These are phyloP conservation scores for Tokudaia tokunoshimensis DNA, from an alignment of 2,797 vertebrate species.

Conservation along the genomic window DNA sequence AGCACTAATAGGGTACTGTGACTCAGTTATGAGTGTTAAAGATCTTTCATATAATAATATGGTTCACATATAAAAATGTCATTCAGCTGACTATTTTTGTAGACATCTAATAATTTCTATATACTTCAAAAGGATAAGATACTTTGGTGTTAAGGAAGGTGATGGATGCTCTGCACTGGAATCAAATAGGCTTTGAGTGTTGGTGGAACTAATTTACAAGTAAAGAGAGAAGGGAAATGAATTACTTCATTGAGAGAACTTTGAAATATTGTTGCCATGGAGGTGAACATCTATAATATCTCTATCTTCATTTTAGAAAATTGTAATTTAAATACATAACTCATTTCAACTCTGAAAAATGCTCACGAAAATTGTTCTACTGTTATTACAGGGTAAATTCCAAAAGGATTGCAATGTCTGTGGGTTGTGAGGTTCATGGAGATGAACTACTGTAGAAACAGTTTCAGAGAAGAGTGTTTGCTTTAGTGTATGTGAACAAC, in stretches of 20 bases:
- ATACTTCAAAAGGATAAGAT: slow-evolving; percentile 24
- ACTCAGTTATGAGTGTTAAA: slow-evolving; percentile 6
- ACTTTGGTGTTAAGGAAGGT: background rate
- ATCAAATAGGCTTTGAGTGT: slow-evolving; percentile 33
- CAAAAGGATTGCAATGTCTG: background rate
- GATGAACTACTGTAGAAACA: background rate
- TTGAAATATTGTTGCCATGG: slow-evolving; percentile 59
- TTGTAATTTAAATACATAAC: background rate
- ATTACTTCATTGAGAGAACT: slow-evolving; percentile 39
- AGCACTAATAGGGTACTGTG: background rate
- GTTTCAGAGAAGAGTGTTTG: background rate
- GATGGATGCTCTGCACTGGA: slow-evolving; percentile 40
- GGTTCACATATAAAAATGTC: background rate
- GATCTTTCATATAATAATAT: slow-evolving; percentile 20
- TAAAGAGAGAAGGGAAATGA: slow-evolving; percentile 39
- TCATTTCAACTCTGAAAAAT: background rate
- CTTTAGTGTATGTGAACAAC: background rate
- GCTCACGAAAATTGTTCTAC: background rate
- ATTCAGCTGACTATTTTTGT: background rate
- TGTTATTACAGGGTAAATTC: background rate
- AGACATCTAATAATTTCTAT: background rate
- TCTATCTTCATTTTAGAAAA: slow-evolving; percentile 51
- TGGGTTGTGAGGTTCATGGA: background rate
- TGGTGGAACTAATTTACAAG: slow-evolving; percentile 62
- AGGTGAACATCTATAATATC: slow-evolving; percentile 64